Conservation (phyloP, 2,888 invertebrate genomes). For the Frankliniella intonsa region DNA sequence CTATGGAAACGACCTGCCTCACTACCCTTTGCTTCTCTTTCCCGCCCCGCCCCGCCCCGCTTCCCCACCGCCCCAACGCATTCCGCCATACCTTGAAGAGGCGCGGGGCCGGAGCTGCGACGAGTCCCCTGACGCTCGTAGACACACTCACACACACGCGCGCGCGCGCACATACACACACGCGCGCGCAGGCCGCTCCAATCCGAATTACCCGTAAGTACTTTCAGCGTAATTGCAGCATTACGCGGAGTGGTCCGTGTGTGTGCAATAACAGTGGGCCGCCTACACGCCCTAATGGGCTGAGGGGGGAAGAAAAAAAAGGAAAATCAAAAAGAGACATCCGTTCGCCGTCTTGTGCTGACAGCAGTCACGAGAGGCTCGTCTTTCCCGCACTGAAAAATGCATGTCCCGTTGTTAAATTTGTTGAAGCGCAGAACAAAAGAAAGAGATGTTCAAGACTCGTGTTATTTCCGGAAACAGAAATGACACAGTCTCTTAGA, state of each 20-base stretch:
- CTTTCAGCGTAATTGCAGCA: conserved; percentile 19
- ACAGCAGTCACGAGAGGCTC: too few species aligned
- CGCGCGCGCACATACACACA: not conserved
- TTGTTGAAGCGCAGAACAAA: too few species aligned
- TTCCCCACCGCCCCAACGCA: not conserved
- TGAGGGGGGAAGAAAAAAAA: too few species aligned
- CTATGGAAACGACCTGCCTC: not conserved
- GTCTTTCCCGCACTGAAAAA: too few species aligned
- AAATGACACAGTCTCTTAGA: too few species aligned
- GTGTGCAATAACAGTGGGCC: not conserved
- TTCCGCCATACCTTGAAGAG: not conserved
- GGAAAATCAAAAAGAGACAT: too few species aligned
- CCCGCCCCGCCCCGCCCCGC: not conserved
- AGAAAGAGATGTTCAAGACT: too few species aligned
- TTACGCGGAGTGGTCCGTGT: not conserved
- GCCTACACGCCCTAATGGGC: too few species aligned
- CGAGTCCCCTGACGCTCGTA: conserved; percentile 19
- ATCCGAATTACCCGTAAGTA: conserved; percentile 22
- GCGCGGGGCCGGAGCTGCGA: not conserved
- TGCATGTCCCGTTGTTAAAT: too few species aligned
- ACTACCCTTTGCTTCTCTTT: not conserved
- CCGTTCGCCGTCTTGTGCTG: too few species aligned
- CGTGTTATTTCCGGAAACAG: too few species aligned
- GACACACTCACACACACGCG: not conserved
- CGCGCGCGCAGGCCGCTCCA: not conserved